Conservation (phyloP, 2,888 invertebrate genomes). For the Paralinhomoeus sp. region DNA sequence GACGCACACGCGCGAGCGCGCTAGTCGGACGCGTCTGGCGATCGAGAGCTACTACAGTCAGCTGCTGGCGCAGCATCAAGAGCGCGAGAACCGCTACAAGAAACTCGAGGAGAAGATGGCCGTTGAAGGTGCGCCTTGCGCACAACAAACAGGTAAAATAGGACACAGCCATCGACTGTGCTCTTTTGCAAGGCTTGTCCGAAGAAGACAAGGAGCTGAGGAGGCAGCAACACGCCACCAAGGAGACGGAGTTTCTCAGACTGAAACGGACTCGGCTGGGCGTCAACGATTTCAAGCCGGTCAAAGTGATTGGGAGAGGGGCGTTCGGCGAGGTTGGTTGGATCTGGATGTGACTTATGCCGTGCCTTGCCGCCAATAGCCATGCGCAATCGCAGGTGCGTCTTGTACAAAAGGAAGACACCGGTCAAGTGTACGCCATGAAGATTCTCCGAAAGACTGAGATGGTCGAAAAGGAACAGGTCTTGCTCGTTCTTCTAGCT, state of each 20-base stretch:
- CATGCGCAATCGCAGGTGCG: conserved; percentile 51
- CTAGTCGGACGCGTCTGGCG: conserved; percentile 89
- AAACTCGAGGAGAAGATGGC: conserved; percentile 73
- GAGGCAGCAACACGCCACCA: conserved; percentile 79
- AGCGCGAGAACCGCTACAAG: conserved; percentile 56
- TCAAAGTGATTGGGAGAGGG: conserved; percentile 48
- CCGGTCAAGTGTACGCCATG: conserved; percentile 98
- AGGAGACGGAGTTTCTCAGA: conserved; percentile 91
- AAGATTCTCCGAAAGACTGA: conserved; percentile 94
- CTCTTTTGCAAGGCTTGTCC: conserved; percentile 9
- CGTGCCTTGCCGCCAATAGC: too few species aligned
- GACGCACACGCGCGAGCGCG: conserved; percentile 70
- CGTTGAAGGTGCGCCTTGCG: conserved; percentile 47
- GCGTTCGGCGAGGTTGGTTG: conserved; percentile 32
- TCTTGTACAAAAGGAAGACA: conserved; percentile 95
- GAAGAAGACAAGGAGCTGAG: conserved; percentile 53
- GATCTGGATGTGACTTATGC: too few species aligned
- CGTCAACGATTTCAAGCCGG: conserved; percentile 87
- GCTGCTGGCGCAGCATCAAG: conserved; percentile 84
- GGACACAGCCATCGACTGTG: conserved; percentile 8
- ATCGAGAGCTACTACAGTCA: conserved; percentile 98
- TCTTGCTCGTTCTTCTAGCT: too few species aligned
- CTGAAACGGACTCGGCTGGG: conserved; percentile 79
- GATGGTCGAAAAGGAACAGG: conserved; percentile 96
- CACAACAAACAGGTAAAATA: conserved; percentile 16